Evolutionary conservation across 1,140 invertebrate genomes (phyloP), one percentile per base, ranked within the genome.

Genomic region (Procambarus clarkii): DNA sequence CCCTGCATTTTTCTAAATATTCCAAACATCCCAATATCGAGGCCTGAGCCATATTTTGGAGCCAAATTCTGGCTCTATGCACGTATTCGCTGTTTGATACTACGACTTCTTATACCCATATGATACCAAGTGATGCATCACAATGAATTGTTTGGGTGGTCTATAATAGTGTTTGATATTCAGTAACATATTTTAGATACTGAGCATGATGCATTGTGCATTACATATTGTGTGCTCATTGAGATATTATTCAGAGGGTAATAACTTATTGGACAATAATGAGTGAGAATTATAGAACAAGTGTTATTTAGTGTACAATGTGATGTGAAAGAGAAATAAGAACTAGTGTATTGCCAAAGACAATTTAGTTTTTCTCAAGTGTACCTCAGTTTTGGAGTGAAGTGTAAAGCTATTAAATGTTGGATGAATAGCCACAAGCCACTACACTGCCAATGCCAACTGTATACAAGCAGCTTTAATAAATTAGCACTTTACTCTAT

Each of bases 111-210:
- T n/a, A n/a, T n/a, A n/a, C n/a, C n/a, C n/a, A n/a, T n/a, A n/a
- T n/a, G n/a, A n/a, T n/a, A n/a, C n/a, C 82, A 48, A 86, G 83
- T 86, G 83, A 86, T 86, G 83, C 50, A 48, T 86, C 83, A n/a
- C 45, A 86, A 50, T 86, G 69, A 76, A 54, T 21, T 24, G 4
- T 77, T 44, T 9, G 11, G 8, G 76, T 54, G 50, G 7, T 54
- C 1, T 77, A 44, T 13, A 3, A 48, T 77, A 44, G 76, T 44
- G 45, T 15, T 34, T 34, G 21, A 50, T 50, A 79, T 78, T 78
- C 76, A 34, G 76, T 79, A 18, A 21, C 77, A 44, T 44, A 34
- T 11, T 21, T 77, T 77, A 15, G 9, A 4, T 21, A 77, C 9
- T 21, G 9, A n/a, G n/a, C n/a, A n/a, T n/a, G n/a, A n/a, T n/a